Conservation (phyloP, 2,797 vertebrate species). For the Coracias cyanogaster region DNA sequence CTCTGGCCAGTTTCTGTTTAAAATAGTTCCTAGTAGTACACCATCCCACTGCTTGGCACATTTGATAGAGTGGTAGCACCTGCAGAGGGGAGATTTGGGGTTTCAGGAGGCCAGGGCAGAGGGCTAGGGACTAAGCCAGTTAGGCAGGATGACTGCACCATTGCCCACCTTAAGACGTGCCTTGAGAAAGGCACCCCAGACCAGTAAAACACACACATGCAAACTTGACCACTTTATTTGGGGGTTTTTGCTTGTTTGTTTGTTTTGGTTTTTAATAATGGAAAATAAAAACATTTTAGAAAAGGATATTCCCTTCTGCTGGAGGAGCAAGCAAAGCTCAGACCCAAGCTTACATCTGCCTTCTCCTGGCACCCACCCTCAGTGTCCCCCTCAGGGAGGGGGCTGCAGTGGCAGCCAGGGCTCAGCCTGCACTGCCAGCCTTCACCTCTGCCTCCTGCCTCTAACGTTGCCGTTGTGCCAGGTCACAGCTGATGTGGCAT, state of each 20-base stretch:
- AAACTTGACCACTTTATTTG: not conserved
- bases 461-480: not conserved
- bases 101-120: not conserved
- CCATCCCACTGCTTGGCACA: not conserved
- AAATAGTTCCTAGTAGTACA: not conserved
- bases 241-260: not conserved
- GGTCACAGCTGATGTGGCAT: not conserved
- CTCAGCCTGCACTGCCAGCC: not conserved
- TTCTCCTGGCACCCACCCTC: not conserved
- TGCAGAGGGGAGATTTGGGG: not conserved
- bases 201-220: rapidly evolving
- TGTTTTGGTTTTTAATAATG: not conserved
- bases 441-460: not conserved
- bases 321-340: not conserved
- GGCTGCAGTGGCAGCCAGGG: not conserved
- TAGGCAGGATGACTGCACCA: not conserved
- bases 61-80: not conserved
- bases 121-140: not conserved
- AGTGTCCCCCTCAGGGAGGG: rapidly evolving
- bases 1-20: not conserved
- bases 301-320: not conserved
- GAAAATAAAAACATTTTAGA: not conserved
- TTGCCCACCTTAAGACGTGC: not conserved
- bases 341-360: not conserved
- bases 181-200: not conserved